Percentiles rank a stretch among this genome's conserved stretches.
Conservation (phyloP, 2,797 vertebrate genomes). For the Sebastes taczanowskii region DNA sequence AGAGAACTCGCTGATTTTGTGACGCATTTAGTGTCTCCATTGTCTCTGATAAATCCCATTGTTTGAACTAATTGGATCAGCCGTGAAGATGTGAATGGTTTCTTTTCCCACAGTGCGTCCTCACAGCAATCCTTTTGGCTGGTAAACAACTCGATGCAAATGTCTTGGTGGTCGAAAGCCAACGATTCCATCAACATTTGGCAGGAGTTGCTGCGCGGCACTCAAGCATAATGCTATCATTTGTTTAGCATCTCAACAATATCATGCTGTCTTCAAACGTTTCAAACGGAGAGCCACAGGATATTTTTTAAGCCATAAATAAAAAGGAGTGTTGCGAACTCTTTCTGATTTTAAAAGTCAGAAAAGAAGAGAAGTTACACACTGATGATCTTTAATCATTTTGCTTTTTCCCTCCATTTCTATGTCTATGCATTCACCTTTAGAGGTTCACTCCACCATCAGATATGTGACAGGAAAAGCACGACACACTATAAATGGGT, state of each 20-base stretch:
- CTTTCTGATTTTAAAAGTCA: neutral
- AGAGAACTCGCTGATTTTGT: neutral
- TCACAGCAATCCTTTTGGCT: conserved; percentile 52
- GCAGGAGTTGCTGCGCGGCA: conserved; percentile 46
- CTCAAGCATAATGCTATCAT: conserved; percentile 64
- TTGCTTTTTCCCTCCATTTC: neutral
- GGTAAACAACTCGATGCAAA: conserved; percentile 79
- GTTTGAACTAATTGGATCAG: conserved; percentile 55
- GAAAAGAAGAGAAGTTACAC: neutral
- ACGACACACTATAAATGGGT: neutral
- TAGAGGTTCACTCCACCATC: neutral
- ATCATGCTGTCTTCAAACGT: conserved; percentile 57
- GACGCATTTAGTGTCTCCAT: neutral
- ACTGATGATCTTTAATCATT: neutral
- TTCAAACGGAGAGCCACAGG: neutral
- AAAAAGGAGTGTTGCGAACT: neutral
- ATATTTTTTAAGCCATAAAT: conserved; percentile 12
- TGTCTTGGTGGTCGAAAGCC: conserved; percentile 62
- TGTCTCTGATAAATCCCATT: conserved; percentile 35
- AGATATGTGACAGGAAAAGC: neutral
- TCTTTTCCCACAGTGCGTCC: conserved; percentile 38
- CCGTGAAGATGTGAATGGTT: conserved; percentile 19
- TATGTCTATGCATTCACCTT: neutral
- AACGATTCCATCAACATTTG: conserved; percentile 81
- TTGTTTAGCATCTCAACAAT: conserved; percentile 76